Evolutionary conservation across 2,113 vertebrate genomes (phyloP).

Genomic region (Elanus axillaris): DNA sequence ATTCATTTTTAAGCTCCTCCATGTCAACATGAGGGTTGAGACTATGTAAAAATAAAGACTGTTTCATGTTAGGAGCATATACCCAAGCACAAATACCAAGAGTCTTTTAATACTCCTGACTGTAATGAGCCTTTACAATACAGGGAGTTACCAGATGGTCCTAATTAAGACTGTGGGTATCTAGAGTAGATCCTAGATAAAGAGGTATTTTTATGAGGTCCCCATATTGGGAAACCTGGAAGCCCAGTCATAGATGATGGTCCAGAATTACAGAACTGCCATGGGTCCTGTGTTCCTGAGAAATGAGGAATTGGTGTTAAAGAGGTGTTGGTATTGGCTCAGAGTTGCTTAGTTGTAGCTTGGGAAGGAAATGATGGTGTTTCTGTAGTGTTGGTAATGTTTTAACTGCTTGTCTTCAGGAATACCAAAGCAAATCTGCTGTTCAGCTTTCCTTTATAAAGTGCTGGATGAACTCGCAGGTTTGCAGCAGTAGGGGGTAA

Average conservation of each 20-base stretch:
- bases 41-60: neutral
- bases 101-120: neutral
- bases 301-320: neutral
- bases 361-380: neutral
- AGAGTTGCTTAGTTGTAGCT: neutral
- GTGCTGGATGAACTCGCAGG: neutral
- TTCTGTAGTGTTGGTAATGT: fast-evolving
- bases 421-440: neutral
- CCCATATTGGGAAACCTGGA: neutral
- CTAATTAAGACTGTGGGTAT: neutral
- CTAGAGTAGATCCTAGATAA: neutral
- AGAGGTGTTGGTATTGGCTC: neutral
- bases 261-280: neutral
- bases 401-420: neutral
- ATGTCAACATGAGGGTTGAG: neutral
- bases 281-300: neutral
- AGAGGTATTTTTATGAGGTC: neutral
- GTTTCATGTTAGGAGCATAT: neutral
- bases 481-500: neutral
- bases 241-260: neutral
- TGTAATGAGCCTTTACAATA: neutral
- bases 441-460: neutral
- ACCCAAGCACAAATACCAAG: neutral
- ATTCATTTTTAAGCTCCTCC: neutral
- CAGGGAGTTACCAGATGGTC: neutral